Percentiles rank a stretch among this genome's conserved stretches.
Conservation (phyloP, 1,140 invertebrate genomes). For the Cheumatopsyche charites region DNA sequence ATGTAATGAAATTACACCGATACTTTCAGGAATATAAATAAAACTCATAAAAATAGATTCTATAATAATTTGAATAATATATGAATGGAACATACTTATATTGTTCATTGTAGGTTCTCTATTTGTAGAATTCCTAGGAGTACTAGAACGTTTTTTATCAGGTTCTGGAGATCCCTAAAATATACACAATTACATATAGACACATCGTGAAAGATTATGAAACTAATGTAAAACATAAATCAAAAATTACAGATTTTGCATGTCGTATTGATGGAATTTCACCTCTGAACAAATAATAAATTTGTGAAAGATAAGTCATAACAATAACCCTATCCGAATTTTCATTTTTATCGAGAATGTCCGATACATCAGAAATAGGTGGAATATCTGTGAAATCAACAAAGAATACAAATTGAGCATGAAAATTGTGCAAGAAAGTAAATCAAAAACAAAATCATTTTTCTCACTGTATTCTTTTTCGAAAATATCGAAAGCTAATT, state of each 20-base stretch:
- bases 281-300: slow-evolving; percentile 82
- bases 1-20: no score
- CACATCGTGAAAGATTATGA: not conserved
- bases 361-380: slow-evolving; percentile 50
- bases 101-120: slow-evolving; percentile 44
- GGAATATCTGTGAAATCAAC: slow-evolving; percentile 26
- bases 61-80: not conserved
- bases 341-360: slow-evolving; percentile 73
- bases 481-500: slow-evolving; percentile 82
- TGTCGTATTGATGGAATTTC: slow-evolving; percentile 84
- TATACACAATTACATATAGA: slow-evolving; percentile 15
- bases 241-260: slow-evolving; percentile 70
- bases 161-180: slow-evolving; percentile 53
- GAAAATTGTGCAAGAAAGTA: not conserved
- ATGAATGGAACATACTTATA: slow-evolving; percentile 33
- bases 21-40: no score
- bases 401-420: not conserved
- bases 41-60: not conserved
- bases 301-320: slow-evolving; percentile 85
- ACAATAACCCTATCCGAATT: slow-evolving; percentile 74
- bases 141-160: slow-evolving; percentile 51
- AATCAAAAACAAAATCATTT: slow-evolving; percentile 58
- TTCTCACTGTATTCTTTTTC: slow-evolving; percentile 60
- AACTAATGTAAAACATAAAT: slow-evolving; percentile 8
- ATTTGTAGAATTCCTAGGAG: not conserved